A percentile compares a stretch with the other conserved stretches of the same genome.
These are phyloP conservation scores for Euura lappo DNA, from an alignment of 1,140 invertebrate genomes.

Conservation along the genomic window DNA sequence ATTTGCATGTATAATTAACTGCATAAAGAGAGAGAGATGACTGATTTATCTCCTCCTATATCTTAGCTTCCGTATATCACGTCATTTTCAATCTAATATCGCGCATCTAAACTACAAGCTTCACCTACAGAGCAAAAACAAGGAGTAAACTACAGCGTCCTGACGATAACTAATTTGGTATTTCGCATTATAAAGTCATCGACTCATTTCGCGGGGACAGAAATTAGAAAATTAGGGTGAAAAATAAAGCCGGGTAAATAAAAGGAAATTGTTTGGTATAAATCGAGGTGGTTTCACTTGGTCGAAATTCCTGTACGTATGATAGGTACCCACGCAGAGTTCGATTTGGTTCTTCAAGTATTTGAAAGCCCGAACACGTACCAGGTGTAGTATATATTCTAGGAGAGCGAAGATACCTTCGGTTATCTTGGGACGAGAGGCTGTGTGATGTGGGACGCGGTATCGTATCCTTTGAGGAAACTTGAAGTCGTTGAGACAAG, in stretches of 20 bases:
- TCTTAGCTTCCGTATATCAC: not conserved
- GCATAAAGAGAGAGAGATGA: not conserved
- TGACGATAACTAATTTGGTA: too few species aligned
- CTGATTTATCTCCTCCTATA: conserved; percentile 1
- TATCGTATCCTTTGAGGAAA: not conserved
- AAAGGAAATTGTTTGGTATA: not conserved
- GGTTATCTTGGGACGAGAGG: not conserved
- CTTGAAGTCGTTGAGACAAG: too few species aligned
- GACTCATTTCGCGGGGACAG: too few species aligned
- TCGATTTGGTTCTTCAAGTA: not conserved
- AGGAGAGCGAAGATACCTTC: not conserved
- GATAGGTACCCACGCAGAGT: not conserved
- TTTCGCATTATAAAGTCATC: too few species aligned
- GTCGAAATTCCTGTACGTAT: not conserved
- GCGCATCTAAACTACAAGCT: not conserved
- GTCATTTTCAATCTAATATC: not conserved
- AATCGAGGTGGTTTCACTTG: not conserved
- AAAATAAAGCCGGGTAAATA: too few species aligned
- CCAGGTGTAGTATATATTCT: not conserved
- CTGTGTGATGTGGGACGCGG: not conserved
- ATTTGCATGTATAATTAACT: not conserved
- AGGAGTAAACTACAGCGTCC: too few species aligned
- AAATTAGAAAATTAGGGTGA: too few species aligned
- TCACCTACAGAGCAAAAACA: too few species aligned
- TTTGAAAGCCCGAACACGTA: not conserved